phyloP scores from a whole-genome alignment of 2,113 vertebrate genomes.

The Lepisosteus osseus region DNA sequence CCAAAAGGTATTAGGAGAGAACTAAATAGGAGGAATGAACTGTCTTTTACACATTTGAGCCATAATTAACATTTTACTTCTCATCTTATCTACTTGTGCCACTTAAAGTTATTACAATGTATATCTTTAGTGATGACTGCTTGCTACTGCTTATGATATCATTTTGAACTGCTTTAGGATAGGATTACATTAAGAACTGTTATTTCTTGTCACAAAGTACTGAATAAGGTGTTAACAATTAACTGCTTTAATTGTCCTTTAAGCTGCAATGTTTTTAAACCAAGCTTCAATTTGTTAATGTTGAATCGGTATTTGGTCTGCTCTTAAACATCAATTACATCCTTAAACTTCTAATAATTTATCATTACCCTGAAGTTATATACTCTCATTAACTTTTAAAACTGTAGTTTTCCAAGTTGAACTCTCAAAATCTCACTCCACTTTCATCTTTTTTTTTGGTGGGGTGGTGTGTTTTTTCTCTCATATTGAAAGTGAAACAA shows the following conservation, averaged over 20 bases:
- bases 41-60: background rate
- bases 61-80: background rate
- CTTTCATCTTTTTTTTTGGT: conserved; percentile 1
- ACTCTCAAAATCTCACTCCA: conserved; percentile 1
- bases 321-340: conserved; percentile 1
- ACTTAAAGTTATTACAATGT: background rate
- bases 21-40: background rate
- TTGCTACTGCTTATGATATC: background rate
- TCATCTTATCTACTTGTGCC: background rate
- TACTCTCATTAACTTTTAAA: conserved; percentile 11
- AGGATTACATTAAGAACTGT: background rate
- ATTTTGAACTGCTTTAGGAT: background rate
- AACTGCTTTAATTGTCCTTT: background rate
- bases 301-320: conserved; percentile 3
- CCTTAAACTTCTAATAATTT: conserved; percentile 9
- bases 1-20: background rate
- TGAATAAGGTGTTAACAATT: background rate
- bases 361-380: conserved; percentile 1
- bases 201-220: background rate
- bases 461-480: background rate
- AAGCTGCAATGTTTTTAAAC: background rate
- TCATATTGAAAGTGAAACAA: background rate
- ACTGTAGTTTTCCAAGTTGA: conserved; percentile 2
- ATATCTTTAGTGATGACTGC: background rate
- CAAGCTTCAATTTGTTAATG: conserved; percentile 5